Evolutionary conservation across 2,797 vertebrate species (phyloP).

Genomic region (Anolis apletophallus): DNA sequence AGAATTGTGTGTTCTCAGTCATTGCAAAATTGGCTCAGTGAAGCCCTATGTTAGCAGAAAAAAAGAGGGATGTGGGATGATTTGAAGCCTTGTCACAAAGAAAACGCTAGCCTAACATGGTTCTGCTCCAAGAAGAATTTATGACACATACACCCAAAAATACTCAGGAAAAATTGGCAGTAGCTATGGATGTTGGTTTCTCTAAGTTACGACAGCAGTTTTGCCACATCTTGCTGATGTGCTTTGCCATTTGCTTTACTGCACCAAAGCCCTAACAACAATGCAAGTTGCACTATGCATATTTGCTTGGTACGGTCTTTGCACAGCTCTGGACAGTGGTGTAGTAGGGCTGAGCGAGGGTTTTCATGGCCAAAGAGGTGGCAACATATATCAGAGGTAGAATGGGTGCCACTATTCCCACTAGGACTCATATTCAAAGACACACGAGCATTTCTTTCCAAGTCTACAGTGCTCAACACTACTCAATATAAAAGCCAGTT

Average conservation of each 20-base stretch:
- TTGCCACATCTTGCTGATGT: not conserved
- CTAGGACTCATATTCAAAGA: too few species aligned
- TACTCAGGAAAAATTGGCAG: not conserved
- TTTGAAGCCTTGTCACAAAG: not conserved
- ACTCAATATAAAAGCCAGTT: too few species aligned
- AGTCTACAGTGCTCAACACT: too few species aligned
- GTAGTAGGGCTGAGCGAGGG: too few species aligned
- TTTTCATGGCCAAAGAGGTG: not conserved
- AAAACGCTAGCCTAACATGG: not conserved
- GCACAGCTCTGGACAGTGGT: not conserved
- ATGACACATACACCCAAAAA: not conserved
- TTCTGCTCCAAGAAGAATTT: not conserved
- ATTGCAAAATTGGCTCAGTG: slow-evolving; percentile 20
- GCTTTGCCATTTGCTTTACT: not conserved
- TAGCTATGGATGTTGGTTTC: not conserved
- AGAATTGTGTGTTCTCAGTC: slow-evolving; percentile 9
- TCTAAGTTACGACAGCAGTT: not conserved
- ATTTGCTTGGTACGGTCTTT: not conserved
- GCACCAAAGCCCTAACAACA: not conserved
- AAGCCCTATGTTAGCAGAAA: not conserved
- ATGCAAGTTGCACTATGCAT: not conserved
- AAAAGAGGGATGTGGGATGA: not conserved
- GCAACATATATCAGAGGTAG: too few species aligned
- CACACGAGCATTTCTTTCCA: too few species aligned
- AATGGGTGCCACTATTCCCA: too few species aligned